Percentiles rank a stretch among this genome's conserved stretches.
Conservation (phyloP, 2,797 vertebrate genomes). For the Fringilla coelebs region DNA sequence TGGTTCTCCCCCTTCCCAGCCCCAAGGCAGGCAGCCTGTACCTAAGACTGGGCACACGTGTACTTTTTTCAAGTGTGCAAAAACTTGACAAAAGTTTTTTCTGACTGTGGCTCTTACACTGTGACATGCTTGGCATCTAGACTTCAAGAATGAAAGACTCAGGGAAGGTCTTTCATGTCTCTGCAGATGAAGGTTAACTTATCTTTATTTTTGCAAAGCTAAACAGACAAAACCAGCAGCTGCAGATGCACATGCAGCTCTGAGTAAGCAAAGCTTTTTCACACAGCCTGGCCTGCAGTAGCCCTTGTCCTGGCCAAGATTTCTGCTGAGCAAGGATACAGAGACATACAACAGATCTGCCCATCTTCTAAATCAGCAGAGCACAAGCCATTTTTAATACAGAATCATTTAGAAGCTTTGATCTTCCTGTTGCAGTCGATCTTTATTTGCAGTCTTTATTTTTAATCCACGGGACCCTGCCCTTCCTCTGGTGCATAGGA, state of each 20-base stretch:
- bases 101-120: neutral
- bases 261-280: neutral
- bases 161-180: neutral
- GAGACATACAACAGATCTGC: neutral
- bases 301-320: neutral
- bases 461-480: neutral
- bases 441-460: neutral
- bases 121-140: neutral
- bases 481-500: neutral
- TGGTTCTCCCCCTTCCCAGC: neutral
- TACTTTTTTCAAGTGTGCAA: neutral
- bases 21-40: neutral
- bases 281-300: neutral
- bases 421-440: neutral
- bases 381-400: neutral
- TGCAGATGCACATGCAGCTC: accelerated
- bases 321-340: neutral
- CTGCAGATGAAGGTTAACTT: neutral
- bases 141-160: neutral
- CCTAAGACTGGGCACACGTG: neutral
- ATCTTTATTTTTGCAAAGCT: neutral
- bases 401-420: neutral
- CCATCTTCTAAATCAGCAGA: neutral
- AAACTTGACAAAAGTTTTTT: neutral
- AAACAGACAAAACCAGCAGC: neutral